Percentiles rank a stretch among this genome's conserved stretches.
phyloP scores from a whole-genome alignment of 2,113 vertebrate species.

The Lagopus leucura region DNA sequence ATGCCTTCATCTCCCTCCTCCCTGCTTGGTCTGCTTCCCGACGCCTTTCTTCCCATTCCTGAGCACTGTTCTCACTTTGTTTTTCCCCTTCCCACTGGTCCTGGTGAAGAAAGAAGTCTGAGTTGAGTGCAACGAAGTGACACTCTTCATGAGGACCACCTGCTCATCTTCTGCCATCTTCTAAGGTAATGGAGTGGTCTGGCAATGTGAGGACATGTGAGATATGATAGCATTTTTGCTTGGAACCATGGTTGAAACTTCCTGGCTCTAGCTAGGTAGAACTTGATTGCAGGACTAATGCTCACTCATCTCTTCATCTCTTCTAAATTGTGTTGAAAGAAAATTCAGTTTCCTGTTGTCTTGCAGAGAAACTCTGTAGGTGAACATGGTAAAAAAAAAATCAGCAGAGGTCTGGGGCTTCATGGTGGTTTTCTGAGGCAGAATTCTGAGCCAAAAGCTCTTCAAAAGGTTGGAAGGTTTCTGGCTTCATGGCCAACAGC shows the following conservation, averaged over 20 bases:
- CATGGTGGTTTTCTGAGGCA: background rate
- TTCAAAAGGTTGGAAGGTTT: background rate
- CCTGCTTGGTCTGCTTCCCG: background rate
- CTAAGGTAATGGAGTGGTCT: background rate
- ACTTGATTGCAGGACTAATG: background rate
- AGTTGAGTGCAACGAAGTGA: background rate
- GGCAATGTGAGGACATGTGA: background rate
- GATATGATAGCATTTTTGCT: background rate
- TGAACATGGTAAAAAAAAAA: background rate
- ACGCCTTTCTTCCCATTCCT: background rate
- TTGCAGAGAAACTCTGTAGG: background rate
- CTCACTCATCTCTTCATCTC: background rate
- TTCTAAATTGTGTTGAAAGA: background rate
- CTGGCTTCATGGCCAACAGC: background rate
- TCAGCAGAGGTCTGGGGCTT: background rate
- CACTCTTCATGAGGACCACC: background rate
- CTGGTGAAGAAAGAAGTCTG: background rate
- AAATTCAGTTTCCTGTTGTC: background rate
- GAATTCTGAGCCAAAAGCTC: background rate
- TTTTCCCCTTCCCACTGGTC: background rate
- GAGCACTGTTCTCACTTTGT: background rate
- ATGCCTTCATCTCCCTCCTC: background rate
- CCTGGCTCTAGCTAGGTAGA: background rate
- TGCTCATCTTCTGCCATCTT: background rate
- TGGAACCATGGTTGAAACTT: background rate